These are phyloP conservation scores for Melanotus villosus DNA, from an alignment of 2,888 invertebrate genomes.

Conservation along the genomic window DNA sequence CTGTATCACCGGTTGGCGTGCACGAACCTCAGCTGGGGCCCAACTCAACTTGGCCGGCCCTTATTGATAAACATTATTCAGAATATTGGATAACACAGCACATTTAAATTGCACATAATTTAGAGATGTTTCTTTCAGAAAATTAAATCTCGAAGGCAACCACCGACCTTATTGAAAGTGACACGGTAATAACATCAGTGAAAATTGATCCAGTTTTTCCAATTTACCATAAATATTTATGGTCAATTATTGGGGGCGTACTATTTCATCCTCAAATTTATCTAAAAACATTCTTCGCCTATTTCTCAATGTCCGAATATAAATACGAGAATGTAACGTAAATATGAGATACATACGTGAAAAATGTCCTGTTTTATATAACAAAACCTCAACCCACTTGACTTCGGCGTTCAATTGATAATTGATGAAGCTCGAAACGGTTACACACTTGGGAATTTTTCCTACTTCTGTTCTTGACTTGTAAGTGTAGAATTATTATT, in stretches of 20 bases:
- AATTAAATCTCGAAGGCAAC: constrained; percentile 36
- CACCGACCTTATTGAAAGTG: constrained; percentile 28
- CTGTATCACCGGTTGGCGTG: constrained; percentile 51
- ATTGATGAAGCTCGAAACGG: constrained; percentile 6
- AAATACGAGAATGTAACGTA: constrained; percentile 2
- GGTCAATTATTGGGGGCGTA: constrained; percentile 29
- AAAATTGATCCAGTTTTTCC: constrained; percentile 31
- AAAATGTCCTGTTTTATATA: not conserved
- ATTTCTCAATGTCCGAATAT: not conserved
- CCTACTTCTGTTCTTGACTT: not conserved
- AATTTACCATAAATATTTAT: constrained; percentile 38
- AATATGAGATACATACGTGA: not conserved
- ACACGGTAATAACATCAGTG: constrained; percentile 32
- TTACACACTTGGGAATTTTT: not conserved
- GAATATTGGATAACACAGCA: constrained; percentile 47
- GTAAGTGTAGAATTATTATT: too few relatives aligned
- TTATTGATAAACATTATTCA: constrained; percentile 62
- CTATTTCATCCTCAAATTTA: constrained; percentile 4
- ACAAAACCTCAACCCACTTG: not conserved
- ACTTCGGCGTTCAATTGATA: constrained; percentile 2
- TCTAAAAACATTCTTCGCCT: not conserved
- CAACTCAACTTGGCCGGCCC: constrained; percentile 50
- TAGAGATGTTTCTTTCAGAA: constrained; percentile 40
- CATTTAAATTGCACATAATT: constrained; percentile 48
- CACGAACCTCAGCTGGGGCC: constrained; percentile 57